Base-by-base conservation (phyloP, 1,140 invertebrate genomes). In the Caenorhabditis tropicalis region DNA sequence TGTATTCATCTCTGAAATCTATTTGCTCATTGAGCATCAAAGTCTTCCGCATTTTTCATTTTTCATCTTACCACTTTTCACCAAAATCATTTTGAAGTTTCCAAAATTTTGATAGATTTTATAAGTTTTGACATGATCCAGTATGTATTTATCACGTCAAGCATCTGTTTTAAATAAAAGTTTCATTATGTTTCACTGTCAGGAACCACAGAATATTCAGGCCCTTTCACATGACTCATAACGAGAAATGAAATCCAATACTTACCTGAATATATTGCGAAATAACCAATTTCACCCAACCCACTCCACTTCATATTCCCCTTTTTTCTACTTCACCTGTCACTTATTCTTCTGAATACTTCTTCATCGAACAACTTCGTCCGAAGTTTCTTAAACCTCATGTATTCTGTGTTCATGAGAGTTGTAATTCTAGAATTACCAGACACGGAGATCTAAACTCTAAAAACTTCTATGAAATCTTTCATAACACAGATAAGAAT, bases 11-110 rank as follows among this genome's bases (percentile, higher is more conserved):
- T 33, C 58, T 33, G 31, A 65, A 33, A 33, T 65, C 2, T 65
- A 65, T 65, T 65, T 65, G 58, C 58, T 36, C 31, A 33, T 9
- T 36, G 58, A 65, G 58, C 58, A 27, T 65, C 58, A 65, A 65
- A 65, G 58, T 65, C 58, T 65, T 33, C 58, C 58, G 58, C 58
- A 65, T 3, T 65, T 65, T 33, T 36, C 58, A 65, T 65, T 36
- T 33, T 5, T 33, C 15, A 2, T 65, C 19, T 65, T 36, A 65
- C 29, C 31, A 33, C 58, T 65, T 36, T 10, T 36, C 31, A 65
- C 31, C 58, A 36, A 33, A 65, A 36, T 33, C 10, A 7, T 27
- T 7, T 65, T 36, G 7, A 4, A 65, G 5, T 27, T 33, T 65
- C 10, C 5, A 24, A 56, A 56, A 27, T 27, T 56, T 43, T 27